These are phyloP conservation scores for Wasmannia auropunctata DNA, from an alignment of 1,140 invertebrate species.

Conservation along the genomic window DNA sequence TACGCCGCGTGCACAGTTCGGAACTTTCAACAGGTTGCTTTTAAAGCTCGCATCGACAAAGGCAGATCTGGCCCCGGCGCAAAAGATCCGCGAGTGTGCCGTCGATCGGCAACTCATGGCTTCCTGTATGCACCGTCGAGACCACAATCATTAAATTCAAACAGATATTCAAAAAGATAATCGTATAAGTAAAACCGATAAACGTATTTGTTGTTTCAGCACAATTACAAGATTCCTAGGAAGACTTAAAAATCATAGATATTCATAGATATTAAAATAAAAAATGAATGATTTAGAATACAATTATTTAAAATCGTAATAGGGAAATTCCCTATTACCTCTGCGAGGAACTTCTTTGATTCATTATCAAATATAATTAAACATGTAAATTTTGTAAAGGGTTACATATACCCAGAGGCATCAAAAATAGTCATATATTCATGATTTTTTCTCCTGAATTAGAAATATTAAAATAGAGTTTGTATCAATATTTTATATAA, in stretches of 20 bases:
- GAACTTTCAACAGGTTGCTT: slow-evolving; percentile 66
- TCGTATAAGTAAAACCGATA: not conserved
- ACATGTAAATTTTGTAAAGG: too few species aligned
- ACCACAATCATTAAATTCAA: slow-evolving; percentile 7
- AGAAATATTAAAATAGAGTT: too few species aligned
- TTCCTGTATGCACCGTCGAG: not conserved
- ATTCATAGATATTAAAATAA: not conserved
- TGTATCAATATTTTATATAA: too few species aligned
- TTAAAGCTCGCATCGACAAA: slow-evolving; percentile 64
- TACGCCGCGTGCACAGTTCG: slow-evolving; percentile 47
- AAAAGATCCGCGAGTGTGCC: slow-evolving; percentile 24
- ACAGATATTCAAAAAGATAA: not conserved
- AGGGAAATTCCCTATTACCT: not conserved
- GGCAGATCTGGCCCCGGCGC: slow-evolving; percentile 30
- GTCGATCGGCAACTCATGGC: slow-evolving; percentile 40
- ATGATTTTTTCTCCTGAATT: not conserved
- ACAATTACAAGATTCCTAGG: not conserved
- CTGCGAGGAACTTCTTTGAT: not conserved
- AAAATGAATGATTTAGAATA: not conserved
- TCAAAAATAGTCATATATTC: too few species aligned
- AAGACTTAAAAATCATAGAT: not conserved
- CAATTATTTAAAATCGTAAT: not conserved
- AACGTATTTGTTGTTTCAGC: not conserved
- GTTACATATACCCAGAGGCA: too few species aligned
- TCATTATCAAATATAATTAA: not conserved